Conservation (phyloP, 2,113 vertebrate species). For the Hoplias malabaricus region DNA sequence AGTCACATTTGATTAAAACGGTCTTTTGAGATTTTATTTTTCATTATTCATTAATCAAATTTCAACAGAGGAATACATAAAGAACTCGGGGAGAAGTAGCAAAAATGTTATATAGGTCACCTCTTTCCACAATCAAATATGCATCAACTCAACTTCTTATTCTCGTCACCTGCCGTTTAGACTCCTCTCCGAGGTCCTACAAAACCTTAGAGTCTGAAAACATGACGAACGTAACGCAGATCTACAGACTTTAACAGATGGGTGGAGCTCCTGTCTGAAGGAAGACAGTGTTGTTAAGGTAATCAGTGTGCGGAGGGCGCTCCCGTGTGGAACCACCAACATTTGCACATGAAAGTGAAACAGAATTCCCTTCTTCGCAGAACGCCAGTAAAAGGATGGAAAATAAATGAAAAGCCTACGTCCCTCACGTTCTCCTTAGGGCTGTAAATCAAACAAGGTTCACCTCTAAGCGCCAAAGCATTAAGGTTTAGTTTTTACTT, state of each 20-base stretch:
- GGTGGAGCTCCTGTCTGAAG: constrained; percentile 9
- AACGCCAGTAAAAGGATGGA: neutral
- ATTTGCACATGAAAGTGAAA: neutral
- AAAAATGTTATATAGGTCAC: neutral
- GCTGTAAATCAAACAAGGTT: neutral
- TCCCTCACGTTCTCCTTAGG: neutral
- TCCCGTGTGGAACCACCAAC: neutral
- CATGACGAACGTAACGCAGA: neutral
- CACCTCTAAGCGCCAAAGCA: neutral
- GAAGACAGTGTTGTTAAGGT: constrained; percentile 14
- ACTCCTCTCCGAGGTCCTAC: neutral
- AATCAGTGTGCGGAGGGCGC: neutral
- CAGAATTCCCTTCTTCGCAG: constrained; percentile 1
- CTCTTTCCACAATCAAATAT: neutral
- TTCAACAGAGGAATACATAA: constrained; percentile 34
- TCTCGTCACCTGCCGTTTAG: neutral
- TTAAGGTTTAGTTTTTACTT: neutral
- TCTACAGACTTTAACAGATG: neutral
- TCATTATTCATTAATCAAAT: constrained; percentile 18
- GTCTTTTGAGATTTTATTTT: constrained; percentile 28
- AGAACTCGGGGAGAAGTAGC: constrained; percentile 8
- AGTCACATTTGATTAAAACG: constrained; percentile 29
- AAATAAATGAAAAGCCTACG: neutral
- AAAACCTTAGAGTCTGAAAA: neutral
- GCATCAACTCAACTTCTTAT: neutral